Conservation (phyloP, 2,797 vertebrate genomes). For the Xenops minutus region DNA sequence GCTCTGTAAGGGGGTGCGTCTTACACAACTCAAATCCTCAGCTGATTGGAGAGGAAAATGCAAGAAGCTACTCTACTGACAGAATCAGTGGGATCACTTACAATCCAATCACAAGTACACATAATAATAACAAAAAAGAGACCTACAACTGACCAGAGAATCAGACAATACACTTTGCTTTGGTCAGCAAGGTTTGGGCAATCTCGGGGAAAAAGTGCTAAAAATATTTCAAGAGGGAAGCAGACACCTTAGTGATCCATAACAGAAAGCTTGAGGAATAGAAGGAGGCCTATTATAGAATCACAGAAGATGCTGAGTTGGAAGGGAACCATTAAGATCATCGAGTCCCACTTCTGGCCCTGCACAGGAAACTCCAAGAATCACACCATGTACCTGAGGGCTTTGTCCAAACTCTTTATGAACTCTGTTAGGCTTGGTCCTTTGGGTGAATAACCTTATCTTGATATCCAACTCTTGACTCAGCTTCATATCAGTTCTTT, state of each 20-base stretch:
- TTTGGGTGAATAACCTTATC: background rate
- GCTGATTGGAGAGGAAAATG: background rate
- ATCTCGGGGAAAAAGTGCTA: background rate
- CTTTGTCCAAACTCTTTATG: fast-evolving
- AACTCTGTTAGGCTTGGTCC: background rate
- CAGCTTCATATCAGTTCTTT: background rate
- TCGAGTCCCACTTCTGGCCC: fast-evolving
- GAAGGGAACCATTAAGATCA: background rate
- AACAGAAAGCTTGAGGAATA: background rate
- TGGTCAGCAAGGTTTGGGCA: background rate
- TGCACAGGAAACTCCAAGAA: background rate
- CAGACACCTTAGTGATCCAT: background rate
- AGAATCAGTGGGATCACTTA: background rate
- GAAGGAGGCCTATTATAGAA: background rate
- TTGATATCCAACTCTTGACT: background rate
- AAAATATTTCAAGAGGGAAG: background rate
- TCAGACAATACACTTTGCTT: background rate
- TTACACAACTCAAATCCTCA: background rate
- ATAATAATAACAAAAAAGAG: background rate
- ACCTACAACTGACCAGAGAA: background rate
- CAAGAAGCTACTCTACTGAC: background rate
- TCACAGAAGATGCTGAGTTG: background rate
- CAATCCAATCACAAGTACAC: background rate
- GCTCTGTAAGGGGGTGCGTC: background rate
- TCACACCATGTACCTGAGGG: background rate